Evolutionary conservation across 2,888 invertebrate species (phyloP).

Genomic region (Drosophila emarginata): DNA sequence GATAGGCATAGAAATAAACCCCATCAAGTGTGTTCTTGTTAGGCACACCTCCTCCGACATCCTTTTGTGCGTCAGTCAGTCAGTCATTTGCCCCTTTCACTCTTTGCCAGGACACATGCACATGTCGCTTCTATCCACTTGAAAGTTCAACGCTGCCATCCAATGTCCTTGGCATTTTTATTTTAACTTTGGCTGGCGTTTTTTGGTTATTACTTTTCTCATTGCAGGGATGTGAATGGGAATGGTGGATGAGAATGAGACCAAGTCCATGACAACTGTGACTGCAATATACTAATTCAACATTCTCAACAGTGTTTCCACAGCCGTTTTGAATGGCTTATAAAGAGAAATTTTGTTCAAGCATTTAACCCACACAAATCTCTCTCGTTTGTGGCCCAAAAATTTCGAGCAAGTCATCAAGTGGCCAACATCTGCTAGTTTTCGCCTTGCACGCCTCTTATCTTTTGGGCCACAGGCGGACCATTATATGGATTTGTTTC

Average conservation of each 20-base stretch:
- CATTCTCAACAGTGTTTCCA: slow-evolving; percentile 1
- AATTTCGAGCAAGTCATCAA: slow-evolving; percentile 12
- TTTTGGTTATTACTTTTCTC: slow-evolving; percentile 54
- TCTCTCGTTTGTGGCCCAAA: background rate
- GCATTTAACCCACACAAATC: slow-evolving; percentile 16
- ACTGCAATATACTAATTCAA: slow-evolving; percentile 11
- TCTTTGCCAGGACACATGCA: slow-evolving; percentile 14
- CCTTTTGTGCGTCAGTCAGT: background rate
- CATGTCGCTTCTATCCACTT: slow-evolving; percentile 50
- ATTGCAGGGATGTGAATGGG: slow-evolving; percentile 1
- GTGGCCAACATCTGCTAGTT: slow-evolving; percentile 11
- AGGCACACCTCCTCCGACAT: background rate
- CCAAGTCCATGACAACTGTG: slow-evolving; percentile 14
- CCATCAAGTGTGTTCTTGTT: background rate
- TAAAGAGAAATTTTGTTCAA: slow-evolving; percentile 10
- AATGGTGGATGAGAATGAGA: background rate
- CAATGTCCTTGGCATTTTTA: slow-evolving; percentile 65
- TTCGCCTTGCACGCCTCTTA: background rate
- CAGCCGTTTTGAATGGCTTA: slow-evolving; percentile 10
- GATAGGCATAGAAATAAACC: slow-evolving; percentile 1
- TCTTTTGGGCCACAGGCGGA: slow-evolving; percentile 8
- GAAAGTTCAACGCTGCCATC: slow-evolving; percentile 57
- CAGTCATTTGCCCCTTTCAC: slow-evolving; percentile 3
- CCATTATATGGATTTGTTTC: slow-evolving; percentile 6
- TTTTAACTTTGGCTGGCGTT: slow-evolving; percentile 53